Evolutionary conservation across 2,888 invertebrate genomes (phyloP).

Genomic region (Drosophila mercatorum): DNA sequence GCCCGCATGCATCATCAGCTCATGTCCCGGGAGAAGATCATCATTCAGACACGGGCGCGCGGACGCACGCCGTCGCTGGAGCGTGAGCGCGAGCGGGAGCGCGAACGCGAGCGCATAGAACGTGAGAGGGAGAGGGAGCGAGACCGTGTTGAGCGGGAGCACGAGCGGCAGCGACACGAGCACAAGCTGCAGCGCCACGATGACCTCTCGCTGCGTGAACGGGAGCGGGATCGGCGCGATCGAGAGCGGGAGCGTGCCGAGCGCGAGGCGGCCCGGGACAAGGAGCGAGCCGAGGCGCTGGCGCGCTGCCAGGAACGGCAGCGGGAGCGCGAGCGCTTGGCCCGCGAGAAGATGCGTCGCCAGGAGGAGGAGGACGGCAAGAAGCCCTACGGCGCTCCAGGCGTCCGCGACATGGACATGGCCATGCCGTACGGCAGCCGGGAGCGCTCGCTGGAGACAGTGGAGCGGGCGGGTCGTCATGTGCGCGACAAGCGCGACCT

Average conservation of each 20-base stretch:
- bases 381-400: conserved; percentile 65
- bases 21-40: conserved; percentile 84
- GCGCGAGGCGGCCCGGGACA: conserved; percentile 87
- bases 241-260: conserved; percentile 86
- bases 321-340: conserved; percentile 86
- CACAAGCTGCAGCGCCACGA: conserved; percentile 83
- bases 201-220: conserved; percentile 62
- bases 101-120: conserved; percentile 64
- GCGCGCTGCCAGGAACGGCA: conserved; percentile 88
- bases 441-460: conserved; percentile 81
- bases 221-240: conserved; percentile 87
- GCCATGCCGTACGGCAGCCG: conserved; percentile 83
- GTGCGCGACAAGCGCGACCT: conserved; percentile 75
- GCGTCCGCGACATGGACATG: conserved; percentile 86
- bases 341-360: conserved; percentile 85
- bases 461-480: conserved; percentile 68
- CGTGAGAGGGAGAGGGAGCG: conserved; percentile 62
- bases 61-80: conserved; percentile 83
- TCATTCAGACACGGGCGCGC: conserved; percentile 82
- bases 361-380: conserved; percentile 83
- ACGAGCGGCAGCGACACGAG: conserved; percentile 78
- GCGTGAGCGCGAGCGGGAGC: conserved; percentile 70
- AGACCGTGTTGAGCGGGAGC: conserved; percentile 52
- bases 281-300: conserved; percentile 88
- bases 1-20: conserved; percentile 84